Evolutionary conservation across 2,797 vertebrate genomes (phyloP), one percentile per base, ranked within the genome.

Genomic region (Agapornis canus): DNA sequence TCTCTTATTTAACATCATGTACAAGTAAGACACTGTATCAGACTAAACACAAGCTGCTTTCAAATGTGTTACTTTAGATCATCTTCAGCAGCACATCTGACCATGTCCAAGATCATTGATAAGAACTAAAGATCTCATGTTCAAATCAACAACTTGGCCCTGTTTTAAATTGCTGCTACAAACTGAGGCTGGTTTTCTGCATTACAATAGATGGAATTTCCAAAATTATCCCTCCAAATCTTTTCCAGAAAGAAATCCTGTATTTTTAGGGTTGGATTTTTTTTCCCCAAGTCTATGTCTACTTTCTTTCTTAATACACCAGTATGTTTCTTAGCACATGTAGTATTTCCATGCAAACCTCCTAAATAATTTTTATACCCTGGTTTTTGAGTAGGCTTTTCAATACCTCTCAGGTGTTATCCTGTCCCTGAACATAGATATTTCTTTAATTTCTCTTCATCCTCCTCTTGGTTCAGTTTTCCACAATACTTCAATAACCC

Each of bases 91-190:
- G 13, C 3, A 35, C 54, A 29, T 21, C 47, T 40, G 27, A 32
- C 27, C 19, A 9, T 11, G 13, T 8, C 20, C n/a, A 21, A 49
- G 20, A 85, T 39, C 0, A 0, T 32, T 69, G 15, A 47, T 14
- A 29, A 69, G 27, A 48, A 37, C 6, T 15, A 7, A 20, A 79
- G 29, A 31, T 9, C 16, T 54, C 32, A 10, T 5, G 2, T 37
- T 57, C 52, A 52, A 37, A 39, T 39, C 23, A n/a, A 37, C 48
- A 35, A n/a, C 14, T 51, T 40, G 10, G 5, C 15, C 29, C 17
- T 39, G 13, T 40, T 43, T 61, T 47, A 32, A 66, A 27, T 43
- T 64, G 13, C 29, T 59, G 9, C 11, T 29, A 37, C 18, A 23
- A n/a, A 22, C 5, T 48, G 31, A 82, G 31, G 15, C 23, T 48